Evolutionary conservation across 2,113 vertebrate species (phyloP).

Genomic region (Crotalus viridis): DNA sequence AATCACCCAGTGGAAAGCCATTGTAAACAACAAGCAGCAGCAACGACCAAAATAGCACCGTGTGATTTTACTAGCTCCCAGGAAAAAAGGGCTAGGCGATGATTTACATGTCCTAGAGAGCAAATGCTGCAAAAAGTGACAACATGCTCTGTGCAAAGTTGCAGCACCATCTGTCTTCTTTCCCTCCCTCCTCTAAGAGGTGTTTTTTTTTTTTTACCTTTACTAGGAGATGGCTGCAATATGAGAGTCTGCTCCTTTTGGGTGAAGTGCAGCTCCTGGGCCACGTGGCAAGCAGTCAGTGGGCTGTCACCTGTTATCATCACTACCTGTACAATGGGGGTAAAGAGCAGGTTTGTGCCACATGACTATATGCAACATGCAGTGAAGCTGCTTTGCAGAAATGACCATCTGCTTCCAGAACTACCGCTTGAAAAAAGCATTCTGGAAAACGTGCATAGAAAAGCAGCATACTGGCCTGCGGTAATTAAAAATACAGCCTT

Average conservation of each 20-base stretch:
- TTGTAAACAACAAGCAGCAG: background rate
- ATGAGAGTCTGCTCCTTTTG: slow-evolving; percentile 83
- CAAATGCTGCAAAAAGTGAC: background rate
- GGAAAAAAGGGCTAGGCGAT: background rate
- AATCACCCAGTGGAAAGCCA: background rate
- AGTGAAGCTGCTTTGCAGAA: too few species aligned
- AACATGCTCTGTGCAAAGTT: background rate
- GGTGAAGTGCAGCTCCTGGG: slow-evolving; percentile 91
- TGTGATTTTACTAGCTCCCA: background rate
- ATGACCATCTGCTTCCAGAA: background rate
- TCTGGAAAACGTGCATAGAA: background rate
- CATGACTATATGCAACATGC: background rate
- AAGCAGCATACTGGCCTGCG: background rate
- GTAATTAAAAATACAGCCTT: too few species aligned
- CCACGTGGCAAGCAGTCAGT: slow-evolving; percentile 93
- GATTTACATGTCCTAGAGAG: background rate
- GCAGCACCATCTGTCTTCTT: fast-evolving
- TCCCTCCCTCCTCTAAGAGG: background rate
- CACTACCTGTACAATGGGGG: slow-evolving; percentile 78
- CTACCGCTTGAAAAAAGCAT: background rate
- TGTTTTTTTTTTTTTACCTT: slow-evolving; percentile 41
- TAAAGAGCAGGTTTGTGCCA: fast-evolving
- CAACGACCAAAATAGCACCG: background rate
- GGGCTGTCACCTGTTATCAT: slow-evolving; percentile 98
- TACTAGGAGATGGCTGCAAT: slow-evolving; percentile 67